Evolutionary conservation across 2,797 vertebrate species (phyloP).

Genomic region (Anableps anableps): DNA sequence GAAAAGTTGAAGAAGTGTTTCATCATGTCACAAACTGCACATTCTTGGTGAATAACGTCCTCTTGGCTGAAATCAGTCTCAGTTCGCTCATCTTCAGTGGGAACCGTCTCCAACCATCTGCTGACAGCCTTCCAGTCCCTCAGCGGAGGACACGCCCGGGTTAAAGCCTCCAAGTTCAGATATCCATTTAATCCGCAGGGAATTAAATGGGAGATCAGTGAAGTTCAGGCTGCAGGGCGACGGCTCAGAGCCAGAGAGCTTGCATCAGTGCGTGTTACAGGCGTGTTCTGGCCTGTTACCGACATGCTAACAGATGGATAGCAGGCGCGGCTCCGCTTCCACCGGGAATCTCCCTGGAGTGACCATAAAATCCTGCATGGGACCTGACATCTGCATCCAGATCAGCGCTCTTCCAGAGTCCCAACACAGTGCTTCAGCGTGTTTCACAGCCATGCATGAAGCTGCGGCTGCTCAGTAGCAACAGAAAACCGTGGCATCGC

Average conservation of each 20-base stretch:
- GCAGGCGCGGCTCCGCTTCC: not conserved
- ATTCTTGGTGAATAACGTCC: too few species aligned
- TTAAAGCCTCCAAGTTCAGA: conserved; percentile 40
- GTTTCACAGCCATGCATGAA: too few species aligned
- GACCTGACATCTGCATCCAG: too few species aligned
- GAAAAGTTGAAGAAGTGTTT: too few species aligned
- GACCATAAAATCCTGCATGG: too few species aligned
- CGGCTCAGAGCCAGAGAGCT: not conserved
- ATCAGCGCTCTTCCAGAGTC: too few species aligned
- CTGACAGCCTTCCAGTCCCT: not conserved
- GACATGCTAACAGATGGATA: not conserved
- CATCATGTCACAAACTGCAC: too few species aligned
- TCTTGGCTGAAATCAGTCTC: too few species aligned
- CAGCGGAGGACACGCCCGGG: conserved; percentile 27
- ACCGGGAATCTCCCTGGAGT: not conserved
- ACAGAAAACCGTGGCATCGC: too few species aligned
- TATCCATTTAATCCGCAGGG: conserved; percentile 55
- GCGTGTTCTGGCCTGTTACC: conserved; percentile 1
- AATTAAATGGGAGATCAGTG: conserved; percentile 31
- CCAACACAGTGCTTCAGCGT: too few species aligned
- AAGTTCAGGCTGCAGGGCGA: not conserved
- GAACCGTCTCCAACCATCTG: not conserved
- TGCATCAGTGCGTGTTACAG: not conserved
- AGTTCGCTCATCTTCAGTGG: not conserved
- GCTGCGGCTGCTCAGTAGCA: too few species aligned